Percentiles rank a stretch among this genome's conserved stretches.
Conservation (phyloP, 1,140 invertebrate genomes). For the Mercenaria mercenaria region DNA sequence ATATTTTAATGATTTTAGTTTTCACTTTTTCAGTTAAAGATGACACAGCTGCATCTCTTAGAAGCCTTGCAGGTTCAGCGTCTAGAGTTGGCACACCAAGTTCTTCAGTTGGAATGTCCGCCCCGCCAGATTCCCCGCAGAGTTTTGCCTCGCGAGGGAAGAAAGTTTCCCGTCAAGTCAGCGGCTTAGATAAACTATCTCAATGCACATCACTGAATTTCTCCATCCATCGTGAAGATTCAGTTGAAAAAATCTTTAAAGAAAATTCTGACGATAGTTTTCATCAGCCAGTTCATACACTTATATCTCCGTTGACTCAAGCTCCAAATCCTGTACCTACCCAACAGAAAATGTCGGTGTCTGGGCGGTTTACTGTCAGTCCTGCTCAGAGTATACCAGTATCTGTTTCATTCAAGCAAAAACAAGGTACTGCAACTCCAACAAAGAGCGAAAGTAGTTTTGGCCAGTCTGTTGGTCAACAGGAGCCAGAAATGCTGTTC, state of each 20-base stretch:
- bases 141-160: neutral
- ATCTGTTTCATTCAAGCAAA: neutral
- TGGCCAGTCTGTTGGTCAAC: neutral
- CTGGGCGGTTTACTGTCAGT: constrained; percentile 34
- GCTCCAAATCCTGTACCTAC: neutral
- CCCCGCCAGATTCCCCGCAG: neutral
- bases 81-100: neutral
- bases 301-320: constrained; percentile 16
- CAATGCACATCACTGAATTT: constrained; percentile 8
- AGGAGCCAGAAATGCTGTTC: constrained; percentile 39
- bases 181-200: neutral
- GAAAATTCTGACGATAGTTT: constrained; percentile 20
- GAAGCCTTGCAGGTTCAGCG: neutral
- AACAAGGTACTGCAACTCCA: neutral
- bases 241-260: neutral
- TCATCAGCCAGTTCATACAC: constrained; percentile 23
- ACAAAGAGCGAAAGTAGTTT: constrained; percentile 37
- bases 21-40: neutral
- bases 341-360: neutral
- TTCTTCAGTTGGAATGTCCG: neutral
- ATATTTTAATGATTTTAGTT: too few relatives aligned
- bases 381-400: constrained; percentile 26
- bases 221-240: constrained; percentile 13
- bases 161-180: neutral
- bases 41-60: neutral